Percentiles rank a stretch among this genome's conserved stretches.
Conservation (phyloP, 2,797 vertebrate species). For the Lutjanus campechanus region DNA sequence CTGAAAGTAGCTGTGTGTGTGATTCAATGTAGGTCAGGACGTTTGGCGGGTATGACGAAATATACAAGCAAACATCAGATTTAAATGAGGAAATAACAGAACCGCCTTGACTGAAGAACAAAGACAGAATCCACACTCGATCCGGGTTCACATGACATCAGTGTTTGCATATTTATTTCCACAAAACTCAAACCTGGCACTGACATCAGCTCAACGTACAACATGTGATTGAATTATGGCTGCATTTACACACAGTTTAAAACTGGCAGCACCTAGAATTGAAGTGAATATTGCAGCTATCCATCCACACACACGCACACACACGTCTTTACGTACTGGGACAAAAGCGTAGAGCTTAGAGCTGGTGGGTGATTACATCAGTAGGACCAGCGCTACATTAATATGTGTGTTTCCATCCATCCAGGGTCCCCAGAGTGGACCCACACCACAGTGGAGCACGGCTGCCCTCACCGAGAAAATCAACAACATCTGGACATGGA, state of each 20-base stretch:
- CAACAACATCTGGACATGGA: conserved; percentile 74
- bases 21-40: conserved; percentile 7
- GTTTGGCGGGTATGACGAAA: background rate
- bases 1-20: conserved; percentile 1
- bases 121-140: conserved; percentile 20
- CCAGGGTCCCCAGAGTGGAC: conserved; percentile 48
- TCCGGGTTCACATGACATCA: conserved; percentile 40
- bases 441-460: conserved; percentile 26
- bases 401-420: conserved; percentile 54
- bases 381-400: conserved; percentile 22
- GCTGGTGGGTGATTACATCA: conserved; percentile 54
- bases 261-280: conserved; percentile 6
- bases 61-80: background rate
- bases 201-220: conserved; percentile 46
- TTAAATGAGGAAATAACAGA: conserved; percentile 29
- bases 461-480: conserved; percentile 57
- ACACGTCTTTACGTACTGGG: conserved; percentile 12
- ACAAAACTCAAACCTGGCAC: conserved; percentile 27
- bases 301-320: conserved; percentile 12
- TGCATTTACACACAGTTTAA: background rate
- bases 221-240: conserved; percentile 21
- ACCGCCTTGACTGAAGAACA: conserved; percentile 24
- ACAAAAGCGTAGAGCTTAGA: conserved; percentile 16
- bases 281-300: background rate
- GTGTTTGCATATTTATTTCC: conserved; percentile 71